Percentiles rank a stretch among this genome's conserved stretches.
Evolutionary conservation across 2,113 vertebrate genomes (phyloP).

Genomic region (Epinephelus cyanopodus): DNA sequence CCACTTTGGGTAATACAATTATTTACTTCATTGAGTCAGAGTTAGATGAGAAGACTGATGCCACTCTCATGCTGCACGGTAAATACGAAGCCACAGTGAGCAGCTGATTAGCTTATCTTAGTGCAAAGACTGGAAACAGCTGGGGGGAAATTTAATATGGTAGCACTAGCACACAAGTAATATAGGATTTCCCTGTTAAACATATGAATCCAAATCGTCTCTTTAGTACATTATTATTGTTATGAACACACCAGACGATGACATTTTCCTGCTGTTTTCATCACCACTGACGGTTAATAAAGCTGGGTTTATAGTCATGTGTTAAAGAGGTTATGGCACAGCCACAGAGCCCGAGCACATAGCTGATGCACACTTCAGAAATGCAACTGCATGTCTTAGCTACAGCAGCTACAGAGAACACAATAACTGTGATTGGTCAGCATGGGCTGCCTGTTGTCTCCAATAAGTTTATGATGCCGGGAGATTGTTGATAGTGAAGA

Average conservation of each 20-base stretch:
- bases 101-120: neutral
- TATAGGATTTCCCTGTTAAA: conserved; percentile 4
- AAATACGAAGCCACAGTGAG: neutral
- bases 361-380: neutral
- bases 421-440: neutral
- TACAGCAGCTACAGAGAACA: neutral
- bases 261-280: neutral
- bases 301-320: neutral
- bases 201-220: neutral
- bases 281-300: neutral
- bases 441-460: neutral
- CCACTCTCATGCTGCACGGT: neutral
- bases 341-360: neutral
- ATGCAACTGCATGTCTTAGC: neutral
- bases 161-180: neutral
- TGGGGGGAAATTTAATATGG: neutral
- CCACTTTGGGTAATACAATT: neutral
- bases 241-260: neutral
- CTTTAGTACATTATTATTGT: neutral
- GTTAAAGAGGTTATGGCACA: neutral
- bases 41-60: neutral
- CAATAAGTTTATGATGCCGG: neutral
- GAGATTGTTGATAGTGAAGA: neutral
- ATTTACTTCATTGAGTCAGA: neutral
- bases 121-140: neutral